Evolutionary conservation across 2,113 vertebrate genomes (phyloP).

Genomic region (Ploceus nigricollis): DNA sequence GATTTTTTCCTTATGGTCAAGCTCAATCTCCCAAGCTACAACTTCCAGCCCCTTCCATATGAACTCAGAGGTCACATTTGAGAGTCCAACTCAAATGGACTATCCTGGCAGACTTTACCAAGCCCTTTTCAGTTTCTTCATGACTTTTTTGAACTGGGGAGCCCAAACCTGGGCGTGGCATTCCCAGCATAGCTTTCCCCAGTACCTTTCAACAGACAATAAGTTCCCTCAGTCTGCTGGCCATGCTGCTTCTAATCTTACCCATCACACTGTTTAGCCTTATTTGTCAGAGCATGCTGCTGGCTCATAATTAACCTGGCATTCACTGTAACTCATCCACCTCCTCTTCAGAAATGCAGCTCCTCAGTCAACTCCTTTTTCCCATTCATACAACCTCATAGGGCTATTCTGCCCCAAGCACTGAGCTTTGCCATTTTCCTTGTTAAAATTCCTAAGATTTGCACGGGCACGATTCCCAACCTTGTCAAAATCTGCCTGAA

Average conservation of each 20-base stretch:
- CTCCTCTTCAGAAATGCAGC: not conserved
- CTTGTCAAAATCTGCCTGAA: not conserved
- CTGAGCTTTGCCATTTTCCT: not conserved
- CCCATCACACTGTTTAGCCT: not conserved
- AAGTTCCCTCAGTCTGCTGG: not conserved
- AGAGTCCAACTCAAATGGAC: not conserved
- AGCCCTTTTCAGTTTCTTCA: not conserved
- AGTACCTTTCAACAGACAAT: not conserved
- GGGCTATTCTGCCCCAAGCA: fast-evolving
- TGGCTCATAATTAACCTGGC: not conserved
- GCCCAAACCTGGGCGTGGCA: not conserved
- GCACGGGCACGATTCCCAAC: not conserved
- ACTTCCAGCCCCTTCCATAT: not conserved
- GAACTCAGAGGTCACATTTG: not conserved
- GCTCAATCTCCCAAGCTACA: not conserved
- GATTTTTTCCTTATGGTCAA: not conserved
- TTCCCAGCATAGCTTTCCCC: not conserved
- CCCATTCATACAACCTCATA: not conserved
- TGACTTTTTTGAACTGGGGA: not conserved
- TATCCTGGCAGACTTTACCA: not conserved
- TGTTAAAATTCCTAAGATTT: not conserved
- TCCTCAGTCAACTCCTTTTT: not conserved
- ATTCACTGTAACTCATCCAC: not conserved
- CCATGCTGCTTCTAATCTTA: not conserved
- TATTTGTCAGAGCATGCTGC: not conserved